These are phyloP conservation scores for Asobara japonica DNA, from an alignment of 1,140 invertebrate genomes.

Conservation along the genomic window DNA sequence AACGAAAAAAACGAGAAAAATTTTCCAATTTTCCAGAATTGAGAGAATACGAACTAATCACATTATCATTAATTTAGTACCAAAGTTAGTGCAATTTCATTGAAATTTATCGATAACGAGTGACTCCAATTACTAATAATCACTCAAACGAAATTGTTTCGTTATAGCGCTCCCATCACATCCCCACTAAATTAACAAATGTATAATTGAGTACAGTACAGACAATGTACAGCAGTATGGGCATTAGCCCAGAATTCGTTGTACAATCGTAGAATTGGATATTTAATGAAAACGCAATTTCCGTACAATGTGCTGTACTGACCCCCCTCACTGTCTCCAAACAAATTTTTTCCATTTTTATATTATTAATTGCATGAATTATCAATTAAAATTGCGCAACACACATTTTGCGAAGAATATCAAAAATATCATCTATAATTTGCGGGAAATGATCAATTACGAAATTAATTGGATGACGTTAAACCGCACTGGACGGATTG, in stretches of 20 bases:
- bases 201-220: neutral
- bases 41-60: neutral
- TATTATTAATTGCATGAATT: neutral
- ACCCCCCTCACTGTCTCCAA: neutral
- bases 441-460: constrained; percentile 15
- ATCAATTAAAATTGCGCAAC: neutral
- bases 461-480: constrained; percentile 21
- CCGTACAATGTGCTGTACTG: neutral
- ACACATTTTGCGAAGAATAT: neutral
- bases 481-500: constrained; percentile 36
- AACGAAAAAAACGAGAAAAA: too few species aligned
- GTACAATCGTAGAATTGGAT: neutral
- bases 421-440: neutral
- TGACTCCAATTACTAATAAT: too few species aligned
- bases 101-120: too few species aligned
- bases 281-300: neutral
- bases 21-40: neutral
- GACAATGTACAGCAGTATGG: neutral
- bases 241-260: constrained; percentile 1
- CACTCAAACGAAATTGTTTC: neutral
- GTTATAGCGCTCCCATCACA: constrained; percentile 2
- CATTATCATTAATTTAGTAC: too few species aligned
- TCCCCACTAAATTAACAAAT: neutral
- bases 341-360: neutral
- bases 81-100: too few species aligned